Conservation (phyloP, 2,113 vertebrate genomes). For the Leiothrix lutea region DNA sequence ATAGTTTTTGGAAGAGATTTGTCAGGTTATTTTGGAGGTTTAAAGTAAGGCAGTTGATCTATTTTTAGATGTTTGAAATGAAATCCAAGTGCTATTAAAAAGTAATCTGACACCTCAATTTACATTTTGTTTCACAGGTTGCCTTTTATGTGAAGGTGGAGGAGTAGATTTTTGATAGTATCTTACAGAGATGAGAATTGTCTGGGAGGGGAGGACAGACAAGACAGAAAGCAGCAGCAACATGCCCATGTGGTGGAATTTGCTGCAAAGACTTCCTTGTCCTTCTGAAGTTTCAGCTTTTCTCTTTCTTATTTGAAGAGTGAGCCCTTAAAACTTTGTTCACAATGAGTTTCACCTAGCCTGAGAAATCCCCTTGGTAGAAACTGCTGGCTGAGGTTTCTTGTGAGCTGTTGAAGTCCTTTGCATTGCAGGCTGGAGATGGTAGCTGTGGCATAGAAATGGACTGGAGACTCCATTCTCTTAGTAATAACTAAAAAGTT, state of each 20-base stretch:
- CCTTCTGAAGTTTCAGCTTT: background rate
- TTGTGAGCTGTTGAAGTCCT: background rate
- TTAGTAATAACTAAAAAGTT: background rate
- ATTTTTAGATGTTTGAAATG: background rate
- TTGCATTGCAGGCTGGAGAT: background rate
- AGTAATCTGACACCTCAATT: background rate
- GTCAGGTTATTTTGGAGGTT: background rate
- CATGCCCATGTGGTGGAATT: background rate
- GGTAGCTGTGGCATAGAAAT: background rate
- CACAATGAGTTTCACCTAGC: background rate
- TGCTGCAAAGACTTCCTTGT: background rate
- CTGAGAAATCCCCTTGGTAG: background rate
- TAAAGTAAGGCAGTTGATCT: background rate
- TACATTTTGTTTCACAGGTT: background rate
- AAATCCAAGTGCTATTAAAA: background rate
- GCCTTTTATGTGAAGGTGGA: background rate
- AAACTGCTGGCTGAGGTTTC: background rate
- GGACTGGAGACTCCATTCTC: background rate
- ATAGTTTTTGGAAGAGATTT: background rate
- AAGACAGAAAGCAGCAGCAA: background rate
- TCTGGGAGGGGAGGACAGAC: background rate
- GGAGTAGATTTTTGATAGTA: background rate
- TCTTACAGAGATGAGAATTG: background rate
- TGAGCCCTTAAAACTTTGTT: background rate
- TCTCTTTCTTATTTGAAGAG: background rate